Conservation (phyloP, 2,797 vertebrate species). For the Percopsis omiscomaycus region DNA sequence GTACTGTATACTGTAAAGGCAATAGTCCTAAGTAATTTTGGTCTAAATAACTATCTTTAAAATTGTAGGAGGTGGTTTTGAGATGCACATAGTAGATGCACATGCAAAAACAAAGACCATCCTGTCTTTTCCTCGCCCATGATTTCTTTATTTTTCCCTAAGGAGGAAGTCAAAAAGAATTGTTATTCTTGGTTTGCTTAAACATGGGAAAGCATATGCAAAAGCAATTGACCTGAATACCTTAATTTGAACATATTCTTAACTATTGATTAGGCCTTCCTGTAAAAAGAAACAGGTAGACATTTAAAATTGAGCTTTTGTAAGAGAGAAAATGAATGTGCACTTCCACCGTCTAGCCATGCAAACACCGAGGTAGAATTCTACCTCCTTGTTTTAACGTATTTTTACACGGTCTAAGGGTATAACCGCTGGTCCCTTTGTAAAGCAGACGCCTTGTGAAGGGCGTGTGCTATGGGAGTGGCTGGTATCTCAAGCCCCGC, state of each 20-base stretch:
- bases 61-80: too few relatives aligned
- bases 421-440: constrained; percentile 19
- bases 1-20: background rate
- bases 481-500: constrained; percentile 44
- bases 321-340: background rate
- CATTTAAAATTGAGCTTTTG: background rate
- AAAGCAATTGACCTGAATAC: background rate
- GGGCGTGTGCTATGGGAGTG: constrained; percentile 58
- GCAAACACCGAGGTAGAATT: too few relatives aligned
- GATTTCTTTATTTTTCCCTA: constrained; percentile 22
- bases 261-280: background rate
- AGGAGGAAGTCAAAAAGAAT: constrained; percentile 5
- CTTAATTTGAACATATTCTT: too few relatives aligned
- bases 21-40: background rate
- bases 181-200: background rate
- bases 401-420: too few relatives aligned
- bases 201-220: background rate
- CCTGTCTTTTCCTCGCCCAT: constrained; percentile 27
- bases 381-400: too few relatives aligned
- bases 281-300: background rate
- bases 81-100: background rate
- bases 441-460: constrained; percentile 24
- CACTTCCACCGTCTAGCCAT: constrained; percentile 11
- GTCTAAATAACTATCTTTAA: too few relatives aligned
- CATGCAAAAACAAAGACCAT: background rate